Percentiles rank a stretch among this genome's conserved stretches.
Conservation (phyloP, 1,140 invertebrate species). For the Gryllus bimaculatus region DNA sequence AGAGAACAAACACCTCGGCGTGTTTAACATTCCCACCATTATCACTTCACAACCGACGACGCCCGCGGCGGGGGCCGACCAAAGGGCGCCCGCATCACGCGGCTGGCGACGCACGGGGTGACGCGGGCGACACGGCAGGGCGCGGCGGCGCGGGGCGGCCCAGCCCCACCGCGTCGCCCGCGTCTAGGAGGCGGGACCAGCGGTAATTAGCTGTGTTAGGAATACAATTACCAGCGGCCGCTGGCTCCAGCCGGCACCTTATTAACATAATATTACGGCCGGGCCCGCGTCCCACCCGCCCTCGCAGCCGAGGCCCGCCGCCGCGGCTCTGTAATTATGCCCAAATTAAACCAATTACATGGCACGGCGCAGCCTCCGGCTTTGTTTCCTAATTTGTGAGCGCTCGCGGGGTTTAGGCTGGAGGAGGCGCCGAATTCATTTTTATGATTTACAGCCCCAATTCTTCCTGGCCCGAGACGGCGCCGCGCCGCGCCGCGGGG, state of each 20-base stretch:
- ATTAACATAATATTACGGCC: not conserved
- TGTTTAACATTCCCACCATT: not conserved
- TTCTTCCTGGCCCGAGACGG: not conserved
- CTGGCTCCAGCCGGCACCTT: not conserved
- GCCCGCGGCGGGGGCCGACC: no score
- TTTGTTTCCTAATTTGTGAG: constrained; percentile 1
- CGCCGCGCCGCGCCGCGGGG: no score
- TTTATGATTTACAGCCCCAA: constrained; percentile 4
- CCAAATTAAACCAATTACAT: constrained; percentile 5
- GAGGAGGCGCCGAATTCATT: not conserved
- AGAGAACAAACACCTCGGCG: not conserved
- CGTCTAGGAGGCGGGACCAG: not conserved
- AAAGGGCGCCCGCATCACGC: not conserved
- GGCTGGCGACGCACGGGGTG: no score
- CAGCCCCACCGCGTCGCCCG: not conserved
- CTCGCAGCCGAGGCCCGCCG: no score
- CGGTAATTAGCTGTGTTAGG: not conserved
- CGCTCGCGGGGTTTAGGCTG: not conserved
- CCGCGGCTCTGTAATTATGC: not conserved
- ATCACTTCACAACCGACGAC: not conserved
- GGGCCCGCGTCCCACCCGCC: no score
- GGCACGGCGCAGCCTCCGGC: not conserved
- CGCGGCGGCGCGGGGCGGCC: no score
- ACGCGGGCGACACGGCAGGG: no score
- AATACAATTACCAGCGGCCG: not conserved